Evolutionary conservation across 2,888 invertebrate species (phyloP).

Genomic region (Tridacna crocea): DNA sequence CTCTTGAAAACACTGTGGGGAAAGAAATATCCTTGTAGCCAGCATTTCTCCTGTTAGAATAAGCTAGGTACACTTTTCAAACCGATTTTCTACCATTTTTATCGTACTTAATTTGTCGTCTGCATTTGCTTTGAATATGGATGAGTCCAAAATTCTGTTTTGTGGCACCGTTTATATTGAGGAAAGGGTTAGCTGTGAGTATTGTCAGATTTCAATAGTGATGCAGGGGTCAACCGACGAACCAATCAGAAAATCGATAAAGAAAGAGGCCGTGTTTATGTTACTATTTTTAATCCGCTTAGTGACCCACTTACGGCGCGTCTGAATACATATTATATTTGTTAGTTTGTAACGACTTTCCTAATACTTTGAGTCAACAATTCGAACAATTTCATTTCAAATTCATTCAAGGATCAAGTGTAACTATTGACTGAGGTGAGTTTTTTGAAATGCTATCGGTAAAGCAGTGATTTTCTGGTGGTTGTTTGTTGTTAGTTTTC

Average conservation of each 20-base stretch:
- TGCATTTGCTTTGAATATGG: too few relatives aligned
- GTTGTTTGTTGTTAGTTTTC: too few relatives aligned
- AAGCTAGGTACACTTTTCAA: too few relatives aligned
- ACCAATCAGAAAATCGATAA: constrained; percentile 18
- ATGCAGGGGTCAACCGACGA: too few relatives aligned
- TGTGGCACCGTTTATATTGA: not conserved
- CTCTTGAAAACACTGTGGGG: too few relatives aligned
- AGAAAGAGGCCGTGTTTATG: not conserved
- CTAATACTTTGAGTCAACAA: constrained; percentile 21
- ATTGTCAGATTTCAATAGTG: not conserved
- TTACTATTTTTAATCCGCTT: constrained; percentile 17
- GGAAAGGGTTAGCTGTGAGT: not conserved
- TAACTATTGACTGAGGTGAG: not conserved
- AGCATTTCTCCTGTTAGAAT: too few relatives aligned
- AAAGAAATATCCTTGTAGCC: too few relatives aligned
- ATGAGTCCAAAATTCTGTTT: too few relatives aligned
- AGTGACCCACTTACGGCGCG: constrained; percentile 14
- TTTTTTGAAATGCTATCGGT: not conserved
- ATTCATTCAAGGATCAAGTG: constrained; percentile 7
- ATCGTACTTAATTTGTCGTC: too few relatives aligned
- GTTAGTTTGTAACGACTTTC: not conserved
- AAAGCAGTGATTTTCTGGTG: too few relatives aligned
- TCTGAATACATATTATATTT: not conserved
- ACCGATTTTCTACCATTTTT: too few relatives aligned
- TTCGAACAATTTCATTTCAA: not conserved